Evolutionary conservation across 1,140 invertebrate species (phyloP).

Genomic region (Ctenoplectra terminalis): DNA sequence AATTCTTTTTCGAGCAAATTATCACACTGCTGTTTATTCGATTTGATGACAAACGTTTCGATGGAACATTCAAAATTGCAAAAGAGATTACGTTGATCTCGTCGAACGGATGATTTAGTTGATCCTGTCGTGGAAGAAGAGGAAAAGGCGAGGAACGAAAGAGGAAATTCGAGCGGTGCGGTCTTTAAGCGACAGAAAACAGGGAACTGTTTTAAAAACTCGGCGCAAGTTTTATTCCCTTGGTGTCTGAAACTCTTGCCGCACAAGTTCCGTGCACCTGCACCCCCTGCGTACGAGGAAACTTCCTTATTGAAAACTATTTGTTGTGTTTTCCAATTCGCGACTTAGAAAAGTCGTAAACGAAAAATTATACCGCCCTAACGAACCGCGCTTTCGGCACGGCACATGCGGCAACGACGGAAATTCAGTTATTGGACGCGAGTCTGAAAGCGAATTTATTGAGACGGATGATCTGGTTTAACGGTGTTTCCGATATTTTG

Average conservation of each 20-base stretch:
- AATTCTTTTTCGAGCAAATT: not conserved
- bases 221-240: slow-evolving; percentile 64
- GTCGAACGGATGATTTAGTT: slow-evolving; percentile 25
- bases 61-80: slow-evolving; percentile 37
- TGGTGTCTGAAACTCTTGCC: slow-evolving; percentile 55
- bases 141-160: not conserved
- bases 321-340: slow-evolving; percentile 60
- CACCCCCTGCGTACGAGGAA: slow-evolving; percentile 41
- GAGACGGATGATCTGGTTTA: too few species aligned
- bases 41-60: not conserved
- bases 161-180: slow-evolving; percentile 17
- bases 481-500: too few species aligned
- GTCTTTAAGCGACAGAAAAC: slow-evolving; percentile 64
- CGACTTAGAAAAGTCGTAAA: slow-evolving; percentile 41
- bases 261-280: slow-evolving; percentile 57
- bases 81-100: slow-evolving; percentile 32
- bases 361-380: slow-evolving; percentile 55
- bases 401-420: not conserved
- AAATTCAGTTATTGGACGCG: not conserved
- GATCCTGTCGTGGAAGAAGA: not conserved
- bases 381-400: slow-evolving; percentile 18
- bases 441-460: too few species aligned
- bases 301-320: slow-evolving; percentile 70
- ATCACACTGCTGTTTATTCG: slow-evolving; percentile 9
- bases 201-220: slow-evolving; percentile 69